Conservation (phyloP, 2,113 vertebrate genomes). For the Phoxinus phoxinus region DNA sequence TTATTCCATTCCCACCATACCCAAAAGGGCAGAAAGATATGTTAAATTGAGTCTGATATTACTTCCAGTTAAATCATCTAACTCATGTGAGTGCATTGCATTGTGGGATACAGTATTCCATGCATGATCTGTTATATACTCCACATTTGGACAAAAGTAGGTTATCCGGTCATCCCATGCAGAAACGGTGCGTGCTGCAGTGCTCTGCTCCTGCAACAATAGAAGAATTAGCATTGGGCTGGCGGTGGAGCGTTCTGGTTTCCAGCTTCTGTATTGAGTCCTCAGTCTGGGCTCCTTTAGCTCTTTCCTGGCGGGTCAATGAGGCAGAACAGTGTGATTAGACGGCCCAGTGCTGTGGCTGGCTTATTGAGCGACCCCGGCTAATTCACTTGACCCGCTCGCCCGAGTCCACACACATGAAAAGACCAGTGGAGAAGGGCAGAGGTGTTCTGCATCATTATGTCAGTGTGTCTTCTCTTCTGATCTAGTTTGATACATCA, state of each 20-base stretch:
- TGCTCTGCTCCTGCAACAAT: neutral
- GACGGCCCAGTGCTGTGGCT: slow-evolving; percentile 45
- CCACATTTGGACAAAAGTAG: neutral
- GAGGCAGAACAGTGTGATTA: slow-evolving; percentile 62
- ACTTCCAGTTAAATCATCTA: neutral
- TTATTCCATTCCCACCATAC: neutral
- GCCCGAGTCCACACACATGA: slow-evolving; percentile 49
- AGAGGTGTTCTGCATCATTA: slow-evolving; percentile 9
- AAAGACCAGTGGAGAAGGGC: neutral
- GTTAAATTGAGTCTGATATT: neutral
- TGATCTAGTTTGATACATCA: neutral
- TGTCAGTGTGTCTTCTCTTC: slow-evolving; percentile 1
- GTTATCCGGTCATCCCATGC: neutral
- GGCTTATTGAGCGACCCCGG: slow-evolving; percentile 58
- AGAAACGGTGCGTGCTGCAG: neutral
- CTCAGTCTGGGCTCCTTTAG: slow-evolving; percentile 39
- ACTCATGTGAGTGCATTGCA: neutral
- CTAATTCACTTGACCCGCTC: slow-evolving; percentile 59
- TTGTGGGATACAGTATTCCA: neutral
- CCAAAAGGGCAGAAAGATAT: neutral
- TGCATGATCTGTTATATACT: neutral
- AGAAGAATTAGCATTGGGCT: neutral
- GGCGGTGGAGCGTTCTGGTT: slow-evolving; percentile 1
- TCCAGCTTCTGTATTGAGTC: slow-evolving; percentile 11
- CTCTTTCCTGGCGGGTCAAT: slow-evolving; percentile 52